Conservation (phyloP, 1,140 invertebrate species). For the Hylyphantes graminicola region DNA sequence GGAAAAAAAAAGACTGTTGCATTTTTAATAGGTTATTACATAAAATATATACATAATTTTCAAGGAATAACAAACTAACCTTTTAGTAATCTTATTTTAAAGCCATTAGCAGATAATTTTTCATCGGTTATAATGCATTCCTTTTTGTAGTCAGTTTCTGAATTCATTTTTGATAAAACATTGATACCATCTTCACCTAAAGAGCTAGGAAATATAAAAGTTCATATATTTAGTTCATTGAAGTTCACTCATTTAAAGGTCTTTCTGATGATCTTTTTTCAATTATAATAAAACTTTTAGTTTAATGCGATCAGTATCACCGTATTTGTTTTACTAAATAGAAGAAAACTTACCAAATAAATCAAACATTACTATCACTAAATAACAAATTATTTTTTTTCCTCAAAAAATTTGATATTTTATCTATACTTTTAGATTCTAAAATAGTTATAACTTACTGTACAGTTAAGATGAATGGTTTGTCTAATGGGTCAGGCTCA, state of each 20-base stretch:
- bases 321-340: too few species aligned
- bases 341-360: background rate
- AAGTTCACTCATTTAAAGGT: too few species aligned
- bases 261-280: too few species aligned
- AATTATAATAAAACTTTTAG: too few species aligned
- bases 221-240: too few species aligned
- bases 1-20: too few species aligned
- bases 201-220: conserved; percentile 16
- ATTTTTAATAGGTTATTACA: too few species aligned
- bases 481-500: conserved; percentile 9
- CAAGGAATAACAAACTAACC: conserved; percentile 6
- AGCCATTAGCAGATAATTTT: conserved; percentile 42
- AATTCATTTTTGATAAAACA: background rate
- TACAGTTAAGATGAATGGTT: background rate
- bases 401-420: background rate
- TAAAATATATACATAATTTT: too few species aligned
- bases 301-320: too few species aligned
- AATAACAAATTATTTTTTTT: background rate
- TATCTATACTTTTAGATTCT: background rate
- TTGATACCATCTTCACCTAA: conserved; percentile 5
- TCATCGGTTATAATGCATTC: conserved; percentile 19
- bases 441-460: background rate
- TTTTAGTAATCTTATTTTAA: conserved; percentile 16
- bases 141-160: background rate
- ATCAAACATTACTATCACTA: background rate